Evolutionary conservation across 1,140 invertebrate species (phyloP), one percentile per base, ranked within the genome.

Genomic region (Pseudomyrmex sp.): DNA sequence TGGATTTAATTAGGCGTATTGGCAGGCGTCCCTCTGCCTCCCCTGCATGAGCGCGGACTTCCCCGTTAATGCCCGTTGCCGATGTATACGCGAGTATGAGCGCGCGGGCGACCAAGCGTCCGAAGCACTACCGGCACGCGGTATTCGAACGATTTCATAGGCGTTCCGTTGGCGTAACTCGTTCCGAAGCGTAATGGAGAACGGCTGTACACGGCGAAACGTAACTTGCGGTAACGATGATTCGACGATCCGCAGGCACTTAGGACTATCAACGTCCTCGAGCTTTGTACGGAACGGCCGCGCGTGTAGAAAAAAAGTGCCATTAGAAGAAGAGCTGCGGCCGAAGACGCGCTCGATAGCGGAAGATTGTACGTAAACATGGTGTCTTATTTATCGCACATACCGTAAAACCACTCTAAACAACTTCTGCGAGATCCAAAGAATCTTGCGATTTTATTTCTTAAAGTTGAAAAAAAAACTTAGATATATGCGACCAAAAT

Each of bases 1-100:
- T 52, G 65, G 62, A 88, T 88, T 77, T 85, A 88, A 88, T 88
- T 88, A 88, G 73, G 62, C 69, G 35, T 79, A 83, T 86, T 88
- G 74, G 79, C 74, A 70, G 84, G 48, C 84, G 35, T 35, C 46
- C 48, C 50, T 48, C 9, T 35, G 1, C 7, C 44, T 12, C 35
- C 18, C 44, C 3, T 20, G 26, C 26, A 2, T 26, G 26, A 12
- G 35, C 12, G 46, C 54, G 9, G 50, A 52, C 66, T 35, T 35
- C 35, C 72, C 59, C 73, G 72, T 66, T 65, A 66, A 18, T 59
- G 48, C 62, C 5, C 52, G 50, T 66, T 66, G 72, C 62, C 59
- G 66, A 23, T 18, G n/a, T 72, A 26, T 56, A 82, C 63, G 26
- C n/a, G 18, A 18, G 61, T n/a, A 35, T 35, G 35, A 35, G 44